phyloP scores from a whole-genome alignment of 2,113 vertebrate genomes.

The Lycaon pictus region DNA sequence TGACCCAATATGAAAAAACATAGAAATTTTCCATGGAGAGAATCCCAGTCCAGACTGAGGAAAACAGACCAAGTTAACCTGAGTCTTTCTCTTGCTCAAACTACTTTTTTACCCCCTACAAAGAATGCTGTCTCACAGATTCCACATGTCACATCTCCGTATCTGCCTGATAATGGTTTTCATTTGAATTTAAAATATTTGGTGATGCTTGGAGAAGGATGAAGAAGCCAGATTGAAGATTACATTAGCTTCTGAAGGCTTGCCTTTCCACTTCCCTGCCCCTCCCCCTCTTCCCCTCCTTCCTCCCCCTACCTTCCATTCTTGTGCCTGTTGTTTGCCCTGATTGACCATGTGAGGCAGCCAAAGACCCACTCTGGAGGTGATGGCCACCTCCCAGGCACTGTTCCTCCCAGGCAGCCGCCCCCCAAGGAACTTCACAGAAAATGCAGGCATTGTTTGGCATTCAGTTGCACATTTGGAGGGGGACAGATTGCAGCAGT shows the following conservation, averaged over 20 bases:
- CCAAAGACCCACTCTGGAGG: neutral
- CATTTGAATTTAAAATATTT: neutral
- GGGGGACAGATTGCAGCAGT: neutral
- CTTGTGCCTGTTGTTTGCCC: neutral
- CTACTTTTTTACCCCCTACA: neutral
- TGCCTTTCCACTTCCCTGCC: no score
- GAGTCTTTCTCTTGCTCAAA: neutral
- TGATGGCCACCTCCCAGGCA: neutral
- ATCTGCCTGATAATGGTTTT: neutral
- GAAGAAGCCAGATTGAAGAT: neutral
- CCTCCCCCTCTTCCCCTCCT: rapidly evolving
- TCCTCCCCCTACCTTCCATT: neutral
- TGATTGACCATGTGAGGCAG: neutral
- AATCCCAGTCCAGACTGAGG: neutral
- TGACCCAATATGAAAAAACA: neutral
- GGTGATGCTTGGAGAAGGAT: neutral
- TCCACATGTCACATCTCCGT: rapidly evolving
- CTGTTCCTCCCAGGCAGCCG: neutral
- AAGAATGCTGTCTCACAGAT: neutral
- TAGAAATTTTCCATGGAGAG: neutral
- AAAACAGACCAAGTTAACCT: neutral
- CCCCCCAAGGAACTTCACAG: no score
- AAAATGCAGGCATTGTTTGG: rapidly evolving
- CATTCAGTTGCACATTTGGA: rapidly evolving
- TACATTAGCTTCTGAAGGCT: neutral